Base-by-base conservation (phyloP, 1,140 invertebrate species). In the Laupala kohalensis region DNA sequence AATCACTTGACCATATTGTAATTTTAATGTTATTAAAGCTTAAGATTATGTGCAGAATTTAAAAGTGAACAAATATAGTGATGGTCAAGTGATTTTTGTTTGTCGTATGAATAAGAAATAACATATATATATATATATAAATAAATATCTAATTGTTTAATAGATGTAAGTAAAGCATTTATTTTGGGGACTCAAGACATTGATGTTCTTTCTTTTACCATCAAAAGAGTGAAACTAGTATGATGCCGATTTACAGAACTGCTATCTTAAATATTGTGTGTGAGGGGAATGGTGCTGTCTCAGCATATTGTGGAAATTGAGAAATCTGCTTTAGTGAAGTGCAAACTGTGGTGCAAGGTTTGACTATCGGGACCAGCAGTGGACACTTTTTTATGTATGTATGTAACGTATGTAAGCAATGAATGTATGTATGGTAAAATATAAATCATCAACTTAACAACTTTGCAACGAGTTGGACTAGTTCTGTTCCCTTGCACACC, bases 101-200 rank as follows among this genome's bases (percentile, higher is more conserved):
- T 30, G 27, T 29, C 28, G 29, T 28, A 26, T 37, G 28, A 29
- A 68, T 68, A 29, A 53, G 37, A 53, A 53, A 53, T 53, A 53
- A 53, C 37, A 53, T 53, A 53, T 53, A 53, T 53, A 53, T 9
- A 53, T 53, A 53, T n/a, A n/a, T n/a, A n/a, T n/a, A n/a, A n/a
- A n/a, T n/a, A n/a, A n/a, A n/a, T n/a, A 53, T 53, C 37, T 53
- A 68, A 68, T 68, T 68, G 67, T 68, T 68, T 29, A 30, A 27
- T 68, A 68, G 67, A 29, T 68, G 67, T 68, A 68, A 68, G 67
- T n/a, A 37, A 30, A 68, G 67, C 67, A 27, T 13, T 67, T 67
- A 26, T 26, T 67, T 67, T 67, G 25, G 66, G n/a, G 67, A 68
- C 26, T 6, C 5, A 29, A 23, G 19, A 27, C 15, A 25, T 19